These are phyloP conservation scores for Tragelaphus oryx DNA, from an alignment of 2,797 vertebrate genomes.

Conservation along the genomic window DNA sequence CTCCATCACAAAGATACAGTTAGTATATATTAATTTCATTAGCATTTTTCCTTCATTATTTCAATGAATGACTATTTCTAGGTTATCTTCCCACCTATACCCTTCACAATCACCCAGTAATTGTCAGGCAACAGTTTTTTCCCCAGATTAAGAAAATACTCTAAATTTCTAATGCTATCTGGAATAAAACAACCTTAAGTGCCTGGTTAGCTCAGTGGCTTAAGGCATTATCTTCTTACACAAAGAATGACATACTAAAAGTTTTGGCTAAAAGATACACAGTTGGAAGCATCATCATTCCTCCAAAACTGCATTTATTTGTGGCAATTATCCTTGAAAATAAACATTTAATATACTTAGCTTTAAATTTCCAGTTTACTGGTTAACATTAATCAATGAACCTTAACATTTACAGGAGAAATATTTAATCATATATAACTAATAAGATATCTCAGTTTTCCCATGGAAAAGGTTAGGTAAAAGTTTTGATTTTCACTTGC, in stretches of 20 bases:
- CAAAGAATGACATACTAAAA: neutral
- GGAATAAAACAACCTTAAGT: neutral
- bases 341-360: neutral
- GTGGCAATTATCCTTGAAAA: slow-evolving; percentile 18
- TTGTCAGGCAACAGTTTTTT: neutral
- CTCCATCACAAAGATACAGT: neutral
- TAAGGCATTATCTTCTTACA: neutral
- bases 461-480: neutral
- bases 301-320: slow-evolving; percentile 16
- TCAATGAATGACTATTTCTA: neutral
- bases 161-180: neutral
- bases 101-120: neutral
- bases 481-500: neutral
- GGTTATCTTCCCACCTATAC: neutral
- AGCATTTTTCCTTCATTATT: slow-evolving; percentile 33
- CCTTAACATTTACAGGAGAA: neutral
- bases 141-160: neutral
- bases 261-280: neutral
- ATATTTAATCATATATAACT: neutral
- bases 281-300: neutral
- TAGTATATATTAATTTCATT: neutral
- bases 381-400: neutral
- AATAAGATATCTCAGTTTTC: neutral
- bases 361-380: slow-evolving; percentile 1
- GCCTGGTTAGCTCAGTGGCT: neutral